Conservation (phyloP, 2,888 invertebrate species). For the Diadegma fenestrale region DNA sequence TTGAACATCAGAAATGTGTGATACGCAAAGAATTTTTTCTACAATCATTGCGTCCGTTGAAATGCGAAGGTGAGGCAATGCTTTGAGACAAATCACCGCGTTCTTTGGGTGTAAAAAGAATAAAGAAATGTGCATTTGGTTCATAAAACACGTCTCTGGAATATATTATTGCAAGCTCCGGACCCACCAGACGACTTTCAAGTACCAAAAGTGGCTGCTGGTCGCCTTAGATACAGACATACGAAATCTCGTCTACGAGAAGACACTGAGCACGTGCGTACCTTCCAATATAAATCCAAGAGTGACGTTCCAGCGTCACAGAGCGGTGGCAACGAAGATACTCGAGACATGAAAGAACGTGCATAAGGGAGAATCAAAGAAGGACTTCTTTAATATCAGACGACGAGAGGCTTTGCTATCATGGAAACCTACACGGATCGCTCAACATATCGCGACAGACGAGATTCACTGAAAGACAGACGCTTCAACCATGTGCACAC, state of each 20-base stretch:
- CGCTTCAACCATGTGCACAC: conserved; percentile 17
- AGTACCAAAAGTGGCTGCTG: conserved; percentile 47
- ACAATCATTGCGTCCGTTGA: neutral
- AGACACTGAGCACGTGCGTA: conserved; percentile 43
- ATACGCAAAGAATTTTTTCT: conserved; percentile 5
- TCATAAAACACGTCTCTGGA: conserved; percentile 55
- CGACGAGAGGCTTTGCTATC: conserved; percentile 24
- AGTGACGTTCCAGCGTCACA: conserved; percentile 29
- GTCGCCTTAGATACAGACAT: neutral
- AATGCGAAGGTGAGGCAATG: neutral
- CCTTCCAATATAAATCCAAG: conserved; percentile 61
- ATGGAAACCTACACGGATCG: conserved; percentile 54
- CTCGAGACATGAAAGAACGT: conserved; percentile 64
- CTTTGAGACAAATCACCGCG: neutral
- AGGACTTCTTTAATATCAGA: conserved; percentile 68
- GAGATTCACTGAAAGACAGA: conserved; percentile 31
- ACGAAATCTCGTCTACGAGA: conserved; percentile 45
- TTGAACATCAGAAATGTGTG: neutral
- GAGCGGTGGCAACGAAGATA: conserved; percentile 45
- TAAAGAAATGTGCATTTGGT: conserved; percentile 46
- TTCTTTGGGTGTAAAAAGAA: conserved; percentile 4
- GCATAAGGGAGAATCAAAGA: conserved; percentile 69
- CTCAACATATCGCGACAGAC: conserved; percentile 34
- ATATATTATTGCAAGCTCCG: conserved; percentile 62
- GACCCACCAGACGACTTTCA: conserved; percentile 25